Evolutionary conservation across 23 tunicate species (phyloP), one percentile per base, ranked within the genome.

Genomic region (Clavelina lepadiformis): DNA sequence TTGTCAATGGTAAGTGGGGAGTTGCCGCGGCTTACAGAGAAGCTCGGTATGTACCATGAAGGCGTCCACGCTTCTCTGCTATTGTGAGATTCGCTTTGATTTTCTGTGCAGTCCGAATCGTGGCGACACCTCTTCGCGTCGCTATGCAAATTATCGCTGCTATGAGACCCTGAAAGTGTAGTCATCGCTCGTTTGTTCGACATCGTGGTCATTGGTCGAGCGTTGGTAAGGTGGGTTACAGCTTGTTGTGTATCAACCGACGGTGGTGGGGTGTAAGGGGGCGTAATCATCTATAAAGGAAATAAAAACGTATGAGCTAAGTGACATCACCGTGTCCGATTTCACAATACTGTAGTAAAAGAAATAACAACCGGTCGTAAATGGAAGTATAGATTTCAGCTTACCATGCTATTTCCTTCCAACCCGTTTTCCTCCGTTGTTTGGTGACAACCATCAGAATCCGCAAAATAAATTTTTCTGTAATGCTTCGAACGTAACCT

Each of bases 231-330:
- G 35, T 78, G 83, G 11, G 85, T 69, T 15, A 46, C 59, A 8
- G 70, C 64, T 19, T 69, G 61, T 67, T 78, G 95, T 18, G 95
- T 71, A 63, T 86, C 95, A 38, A 67, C 63, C 1, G 56, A 63
- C 6, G 95, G 95, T n/a, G 88, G 88, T 3, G 95, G 78, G 1
- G 95, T 71, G 56, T 65, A 72, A 2, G 95, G 79, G 1, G 82
- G 77, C 2, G 92, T 75, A 4, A 67, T 35, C 64, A 80, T 45
- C 59, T 81, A 26, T 19, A 62, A 47, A 15, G 72, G 61, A 63
- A 63, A 55, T 4, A 21, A 31, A 5, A n/a, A 4, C n/a, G n/a
- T n/a, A n/a, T n/a, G n/a, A n/a, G n/a, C 1, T 50, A 13, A 31
- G 41, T 50, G 28, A 28, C n/a, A n/a, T n/a, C n/a, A n/a, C n/a